Conservation (phyloP, 2,113 vertebrate genomes). For the Symphodus melops region DNA sequence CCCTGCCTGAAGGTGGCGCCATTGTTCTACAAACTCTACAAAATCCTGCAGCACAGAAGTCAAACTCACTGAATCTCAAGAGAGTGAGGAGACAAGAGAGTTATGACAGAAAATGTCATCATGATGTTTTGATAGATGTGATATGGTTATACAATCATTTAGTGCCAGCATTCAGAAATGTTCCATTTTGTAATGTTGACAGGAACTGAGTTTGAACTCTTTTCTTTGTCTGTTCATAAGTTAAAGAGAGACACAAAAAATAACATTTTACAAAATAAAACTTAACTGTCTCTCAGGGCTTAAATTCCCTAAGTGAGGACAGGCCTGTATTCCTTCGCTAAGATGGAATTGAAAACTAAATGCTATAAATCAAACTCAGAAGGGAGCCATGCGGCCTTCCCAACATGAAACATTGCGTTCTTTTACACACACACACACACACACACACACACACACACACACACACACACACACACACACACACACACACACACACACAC, state of each 20-base stretch:
- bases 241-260: not conserved
- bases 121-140: not conserved
- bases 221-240: not conserved
- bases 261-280: not conserved
- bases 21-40: not conserved
- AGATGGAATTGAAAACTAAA: not conserved
- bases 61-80: not conserved
- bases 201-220: not conserved
- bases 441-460: not conserved
- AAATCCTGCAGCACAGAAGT: not conserved
- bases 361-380: conserved; percentile 39
- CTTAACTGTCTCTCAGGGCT: not conserved
- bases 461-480: not conserved
- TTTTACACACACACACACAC: conserved; percentile 13
- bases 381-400: conserved; percentile 15
- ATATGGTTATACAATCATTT: not conserved
- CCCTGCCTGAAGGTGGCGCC: conserved; percentile 51
- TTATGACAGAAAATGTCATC: not conserved
- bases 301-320: not conserved
- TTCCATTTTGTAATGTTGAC: not conserved
- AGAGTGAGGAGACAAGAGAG: not conserved
- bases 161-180: no score
- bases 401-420: conserved; percentile 29
- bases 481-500: not conserved
- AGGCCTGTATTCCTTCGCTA: not conserved